These are phyloP conservation scores for Chouioia cunea DNA, from an alignment of 2,888 invertebrate genomes.

Conservation along the genomic window DNA sequence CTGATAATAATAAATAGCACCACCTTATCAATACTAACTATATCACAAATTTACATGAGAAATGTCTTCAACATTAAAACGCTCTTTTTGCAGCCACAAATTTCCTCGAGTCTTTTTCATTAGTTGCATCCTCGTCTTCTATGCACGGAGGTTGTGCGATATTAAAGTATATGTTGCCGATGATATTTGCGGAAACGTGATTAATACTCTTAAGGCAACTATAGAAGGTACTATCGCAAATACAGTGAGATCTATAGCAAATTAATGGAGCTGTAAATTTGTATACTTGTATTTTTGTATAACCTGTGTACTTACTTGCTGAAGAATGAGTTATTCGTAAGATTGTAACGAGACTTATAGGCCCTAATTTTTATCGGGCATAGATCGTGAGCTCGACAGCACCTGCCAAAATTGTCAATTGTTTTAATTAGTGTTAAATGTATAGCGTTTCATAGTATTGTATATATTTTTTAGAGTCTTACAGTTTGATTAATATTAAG, in stretches of 20 bases:
- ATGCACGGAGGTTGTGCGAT: slow-evolving; percentile 82
- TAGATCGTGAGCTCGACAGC: slow-evolving; percentile 91
- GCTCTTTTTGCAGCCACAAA: slow-evolving; percentile 54
- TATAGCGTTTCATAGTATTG: background rate
- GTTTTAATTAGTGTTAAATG: too few species aligned
- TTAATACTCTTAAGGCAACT: slow-evolving; percentile 83
- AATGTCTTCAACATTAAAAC: slow-evolving; percentile 43
- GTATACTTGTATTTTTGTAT: background rate
- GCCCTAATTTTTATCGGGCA: slow-evolving; percentile 86
- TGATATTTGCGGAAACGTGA: slow-evolving; percentile 78
- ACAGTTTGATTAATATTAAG: background rate
- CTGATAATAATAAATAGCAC: slow-evolving; percentile 37
- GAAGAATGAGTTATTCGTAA: slow-evolving; percentile 86
- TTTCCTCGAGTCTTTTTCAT: slow-evolving; percentile 44
- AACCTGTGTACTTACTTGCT: slow-evolving; percentile 74
- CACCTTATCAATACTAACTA: slow-evolving; percentile 20
- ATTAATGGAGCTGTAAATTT: background rate
- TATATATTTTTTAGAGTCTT: background rate
- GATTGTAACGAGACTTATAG: slow-evolving; percentile 80
- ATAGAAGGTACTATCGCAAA: slow-evolving; percentile 86
- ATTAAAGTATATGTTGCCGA: slow-evolving; percentile 91
- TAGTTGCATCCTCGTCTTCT: slow-evolving; percentile 68
- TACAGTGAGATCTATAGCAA: slow-evolving; percentile 81
- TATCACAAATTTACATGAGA: slow-evolving; percentile 27
- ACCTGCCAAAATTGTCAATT: slow-evolving; percentile 65